Percentiles rank a stretch among this genome's conserved stretches.
These are phyloP conservation scores for Plutella xylostella DNA, from an alignment of 2,888 invertebrate genomes.

Conservation along the genomic window DNA sequence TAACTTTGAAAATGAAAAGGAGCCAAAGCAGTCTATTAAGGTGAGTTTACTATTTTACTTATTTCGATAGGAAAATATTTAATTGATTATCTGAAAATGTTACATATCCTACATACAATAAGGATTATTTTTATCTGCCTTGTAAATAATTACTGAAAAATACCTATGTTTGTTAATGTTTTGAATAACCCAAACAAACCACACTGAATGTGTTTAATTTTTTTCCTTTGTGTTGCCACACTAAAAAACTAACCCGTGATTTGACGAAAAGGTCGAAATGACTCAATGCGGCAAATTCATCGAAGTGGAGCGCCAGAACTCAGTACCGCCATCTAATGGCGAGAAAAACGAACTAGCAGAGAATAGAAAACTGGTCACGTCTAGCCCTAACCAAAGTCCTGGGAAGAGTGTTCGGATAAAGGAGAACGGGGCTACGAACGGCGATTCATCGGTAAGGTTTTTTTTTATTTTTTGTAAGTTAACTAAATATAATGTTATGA, in stretches of 20 bases:
- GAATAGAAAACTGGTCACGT: slow-evolving; percentile 26
- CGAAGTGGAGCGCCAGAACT: slow-evolving; percentile 60
- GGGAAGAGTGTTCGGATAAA: slow-evolving; percentile 56
- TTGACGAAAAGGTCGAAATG: slow-evolving; percentile 58
- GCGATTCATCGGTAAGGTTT: slow-evolving; percentile 38
- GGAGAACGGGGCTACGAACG: slow-evolving; percentile 49
- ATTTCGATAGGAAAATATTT: no score
- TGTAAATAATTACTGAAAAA: no score
- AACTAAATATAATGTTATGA: no score
- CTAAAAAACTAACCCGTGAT: slow-evolving; percentile 37
- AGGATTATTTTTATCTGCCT: no score
- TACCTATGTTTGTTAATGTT: not conserved
- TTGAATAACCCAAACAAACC: no score
- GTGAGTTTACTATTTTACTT: slow-evolving; percentile 26
- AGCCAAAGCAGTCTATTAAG: slow-evolving; percentile 62
- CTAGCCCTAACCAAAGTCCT: slow-evolving; percentile 49
- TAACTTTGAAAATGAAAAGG: slow-evolving; percentile 29
- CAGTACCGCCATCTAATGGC: no score
- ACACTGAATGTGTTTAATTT: not conserved
- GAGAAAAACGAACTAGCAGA: slow-evolving; percentile 22
- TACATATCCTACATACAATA: no score
- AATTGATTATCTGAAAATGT: no score
- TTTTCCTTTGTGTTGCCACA: slow-evolving; percentile 33
- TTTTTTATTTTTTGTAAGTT: no score
- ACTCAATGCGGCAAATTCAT: slow-evolving; percentile 65